Evolutionary conservation across 2,113 vertebrate genomes (phyloP).

Genomic region (Nannospalax galili): DNA sequence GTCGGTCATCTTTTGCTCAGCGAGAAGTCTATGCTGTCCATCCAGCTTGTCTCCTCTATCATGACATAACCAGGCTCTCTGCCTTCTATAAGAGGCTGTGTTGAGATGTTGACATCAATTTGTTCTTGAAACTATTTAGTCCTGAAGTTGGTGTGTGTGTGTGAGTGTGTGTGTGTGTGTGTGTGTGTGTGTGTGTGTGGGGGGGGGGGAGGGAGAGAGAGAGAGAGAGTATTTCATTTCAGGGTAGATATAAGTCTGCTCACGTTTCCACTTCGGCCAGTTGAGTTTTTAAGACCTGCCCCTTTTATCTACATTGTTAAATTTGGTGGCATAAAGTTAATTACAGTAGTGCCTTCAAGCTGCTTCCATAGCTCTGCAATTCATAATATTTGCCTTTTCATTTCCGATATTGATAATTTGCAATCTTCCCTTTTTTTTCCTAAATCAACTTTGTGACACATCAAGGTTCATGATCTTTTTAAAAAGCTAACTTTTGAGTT

Average conservation of each 20-base stretch:
- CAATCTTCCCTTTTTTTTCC: neutral
- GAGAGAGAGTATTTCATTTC: neutral
- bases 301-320: neutral
- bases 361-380: neutral
- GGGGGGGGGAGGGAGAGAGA: neutral
- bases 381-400: neutral
- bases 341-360: neutral
- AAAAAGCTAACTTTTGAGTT: neutral
- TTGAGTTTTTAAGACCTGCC: neutral
- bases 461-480: neutral
- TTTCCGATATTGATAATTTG: neutral
- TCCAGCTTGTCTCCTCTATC: neutral
- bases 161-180: neutral
- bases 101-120: neutral
- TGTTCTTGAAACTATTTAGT: neutral
- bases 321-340: slow-evolving; percentile 1
- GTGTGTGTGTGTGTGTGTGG: neutral
- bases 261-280: neutral
- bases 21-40: neutral
- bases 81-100: neutral
- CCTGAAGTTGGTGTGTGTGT: neutral
- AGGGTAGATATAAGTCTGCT: neutral
- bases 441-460: neutral
- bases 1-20: neutral
- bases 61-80: neutral